A percentile compares a stretch with the other conserved stretches of the same genome.
Conservation (phyloP, 2,888 invertebrate genomes). For the Mantis religiosa region DNA sequence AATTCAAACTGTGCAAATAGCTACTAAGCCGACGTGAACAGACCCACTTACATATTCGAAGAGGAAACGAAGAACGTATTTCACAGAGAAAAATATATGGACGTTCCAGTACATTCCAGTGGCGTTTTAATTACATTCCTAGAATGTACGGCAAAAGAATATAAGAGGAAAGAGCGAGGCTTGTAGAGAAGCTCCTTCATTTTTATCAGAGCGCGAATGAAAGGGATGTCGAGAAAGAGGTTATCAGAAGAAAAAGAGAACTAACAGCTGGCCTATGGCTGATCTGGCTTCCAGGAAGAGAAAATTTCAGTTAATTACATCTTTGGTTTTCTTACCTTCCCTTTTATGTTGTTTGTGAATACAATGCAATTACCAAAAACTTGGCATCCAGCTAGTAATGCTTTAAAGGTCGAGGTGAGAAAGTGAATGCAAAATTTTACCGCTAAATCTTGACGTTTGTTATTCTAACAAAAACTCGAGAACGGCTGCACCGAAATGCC, state of each 20-base stretch:
- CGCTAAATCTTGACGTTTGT: too few relatives aligned
- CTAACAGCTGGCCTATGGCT: background rate
- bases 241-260: background rate
- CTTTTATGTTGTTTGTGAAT: too few relatives aligned
- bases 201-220: background rate
- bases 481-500: too few relatives aligned
- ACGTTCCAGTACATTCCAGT: background rate
- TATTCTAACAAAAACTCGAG: too few relatives aligned
- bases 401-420: too few relatives aligned
- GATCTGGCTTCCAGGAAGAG: background rate
- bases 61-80: background rate
- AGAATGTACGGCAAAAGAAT: background rate
- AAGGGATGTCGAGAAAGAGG: background rate
- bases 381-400: too few relatives aligned
- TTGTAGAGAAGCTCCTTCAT: background rate
- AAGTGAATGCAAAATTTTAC: too few relatives aligned
- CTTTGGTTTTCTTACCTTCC: background rate
- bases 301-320: background rate
- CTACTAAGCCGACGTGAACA: background rate
- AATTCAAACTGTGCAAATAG: background rate
- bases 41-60: background rate
- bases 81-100: background rate
- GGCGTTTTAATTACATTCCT: background rate
- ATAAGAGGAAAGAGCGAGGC: background rate
- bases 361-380: too few relatives aligned